These are phyloP conservation scores for Tineola bisselliella DNA, from an alignment of 2,888 invertebrate genomes.

Conservation along the genomic window DNA sequence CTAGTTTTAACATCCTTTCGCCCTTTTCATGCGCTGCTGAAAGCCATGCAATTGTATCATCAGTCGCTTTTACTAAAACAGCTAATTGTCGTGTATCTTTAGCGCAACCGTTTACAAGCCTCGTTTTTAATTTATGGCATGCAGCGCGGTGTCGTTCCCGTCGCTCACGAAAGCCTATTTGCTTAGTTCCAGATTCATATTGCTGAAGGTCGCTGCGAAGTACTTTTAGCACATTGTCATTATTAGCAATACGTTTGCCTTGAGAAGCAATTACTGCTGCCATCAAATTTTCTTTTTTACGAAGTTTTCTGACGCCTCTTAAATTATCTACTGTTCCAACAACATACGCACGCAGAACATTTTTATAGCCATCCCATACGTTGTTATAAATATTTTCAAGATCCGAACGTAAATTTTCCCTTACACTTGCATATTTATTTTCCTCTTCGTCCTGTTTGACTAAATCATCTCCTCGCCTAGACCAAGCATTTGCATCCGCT, in stretches of 20 bases:
- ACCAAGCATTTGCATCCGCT: constrained; percentile 44
- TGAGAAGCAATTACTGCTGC: constrained; percentile 55
- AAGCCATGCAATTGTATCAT: constrained; percentile 47
- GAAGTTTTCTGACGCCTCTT: constrained; percentile 45
- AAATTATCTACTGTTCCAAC: constrained; percentile 48
- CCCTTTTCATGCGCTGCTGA: constrained; percentile 49
- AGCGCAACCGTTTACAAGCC: constrained; percentile 32
- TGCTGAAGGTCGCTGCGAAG: constrained; percentile 44
- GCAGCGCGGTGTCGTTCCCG: constrained; percentile 47
- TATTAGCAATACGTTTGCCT: constrained; percentile 49
- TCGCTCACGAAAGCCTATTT: constrained; percentile 50
- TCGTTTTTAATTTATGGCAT: constrained; percentile 37
- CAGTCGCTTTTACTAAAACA: constrained; percentile 41
- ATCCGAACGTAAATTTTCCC: constrained; percentile 44
- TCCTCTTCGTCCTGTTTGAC: constrained; percentile 55
- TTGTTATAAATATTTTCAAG: constrained; percentile 45
- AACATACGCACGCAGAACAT: constrained; percentile 44
- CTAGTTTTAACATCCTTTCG: constrained; percentile 58
- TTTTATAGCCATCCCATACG: constrained; percentile 53
- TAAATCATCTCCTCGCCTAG: constrained; percentile 46
- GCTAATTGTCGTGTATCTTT: constrained; percentile 37
- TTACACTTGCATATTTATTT: constrained; percentile 34
- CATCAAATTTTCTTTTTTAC: constrained; percentile 52
- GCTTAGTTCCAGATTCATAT: constrained; percentile 56
- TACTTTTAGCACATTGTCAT: constrained; percentile 39